Conservation (phyloP, 2,888 invertebrate genomes). For the Coelopa pilipes region DNA sequence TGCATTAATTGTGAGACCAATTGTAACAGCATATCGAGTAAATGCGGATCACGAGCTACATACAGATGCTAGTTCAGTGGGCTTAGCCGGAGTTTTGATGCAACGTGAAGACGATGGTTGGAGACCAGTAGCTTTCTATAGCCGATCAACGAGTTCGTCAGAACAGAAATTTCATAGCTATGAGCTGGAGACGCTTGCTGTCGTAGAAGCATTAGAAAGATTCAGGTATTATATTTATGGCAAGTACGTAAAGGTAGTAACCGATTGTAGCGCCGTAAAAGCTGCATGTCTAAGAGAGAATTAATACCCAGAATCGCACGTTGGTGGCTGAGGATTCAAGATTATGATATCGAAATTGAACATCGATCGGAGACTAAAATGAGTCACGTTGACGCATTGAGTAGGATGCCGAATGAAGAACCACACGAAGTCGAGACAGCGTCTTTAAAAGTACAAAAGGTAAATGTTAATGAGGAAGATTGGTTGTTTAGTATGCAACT, state of each 20-base stretch:
- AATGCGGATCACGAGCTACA: slow-evolving; percentile 35
- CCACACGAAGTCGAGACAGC: not conserved
- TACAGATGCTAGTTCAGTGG: slow-evolving; percentile 26
- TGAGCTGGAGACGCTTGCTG: slow-evolving; percentile 42
- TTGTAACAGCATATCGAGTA: slow-evolving; percentile 36
- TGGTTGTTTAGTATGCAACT: slow-evolving; percentile 11
- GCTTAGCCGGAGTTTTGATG: slow-evolving; percentile 28
- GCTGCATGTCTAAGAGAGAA: slow-evolving; percentile 23
- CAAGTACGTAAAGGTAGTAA: slow-evolving; percentile 33
- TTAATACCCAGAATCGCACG: slow-evolving; percentile 40
- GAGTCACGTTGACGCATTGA: not conserved
- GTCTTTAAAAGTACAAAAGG: not conserved
- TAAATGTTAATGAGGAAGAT: not conserved
- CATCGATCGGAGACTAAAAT: not conserved
- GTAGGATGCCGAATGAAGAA: not conserved
- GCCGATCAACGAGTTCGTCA: slow-evolving; percentile 22
- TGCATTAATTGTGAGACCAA: slow-evolving; percentile 18
- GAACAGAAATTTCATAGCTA: slow-evolving; percentile 35
- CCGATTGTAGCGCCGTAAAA: slow-evolving; percentile 39
- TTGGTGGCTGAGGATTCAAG: slow-evolving; percentile 29
- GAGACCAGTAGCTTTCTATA: slow-evolving; percentile 24
- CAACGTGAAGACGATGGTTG: not conserved
- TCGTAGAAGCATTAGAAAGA: slow-evolving; percentile 40
- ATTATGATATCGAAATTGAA: slow-evolving; percentile 14
- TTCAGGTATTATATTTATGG: slow-evolving; percentile 45